Evolutionary conservation across 2,888 invertebrate species (phyloP).

Genomic region (Xiphydria camelus): DNA sequence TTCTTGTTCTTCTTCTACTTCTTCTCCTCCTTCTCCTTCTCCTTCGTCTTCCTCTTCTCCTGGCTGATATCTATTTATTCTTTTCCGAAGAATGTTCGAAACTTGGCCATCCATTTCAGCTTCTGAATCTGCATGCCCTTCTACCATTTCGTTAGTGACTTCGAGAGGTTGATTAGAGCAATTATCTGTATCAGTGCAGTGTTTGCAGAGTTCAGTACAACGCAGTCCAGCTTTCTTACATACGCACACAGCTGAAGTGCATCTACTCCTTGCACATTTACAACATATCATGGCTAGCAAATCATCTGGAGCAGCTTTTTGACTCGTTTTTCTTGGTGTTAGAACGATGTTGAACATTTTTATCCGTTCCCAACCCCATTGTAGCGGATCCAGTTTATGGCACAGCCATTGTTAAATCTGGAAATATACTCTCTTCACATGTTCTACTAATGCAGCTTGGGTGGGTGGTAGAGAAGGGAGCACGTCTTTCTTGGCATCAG

Average conservation of each 20-base stretch:
- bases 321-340: constrained; percentile 9
- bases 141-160: too few relatives aligned
- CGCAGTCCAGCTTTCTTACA: constrained; percentile 15
- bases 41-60: too few relatives aligned
- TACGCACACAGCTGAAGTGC: constrained; percentile 1
- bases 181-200: constrained; percentile 8
- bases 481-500: constrained; percentile 3
- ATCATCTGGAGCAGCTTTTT: constrained; percentile 5
- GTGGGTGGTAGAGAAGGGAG: constrained; percentile 4
- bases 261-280: not conserved
- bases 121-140: too few relatives aligned
- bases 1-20: too few relatives aligned
- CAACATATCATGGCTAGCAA: constrained; percentile 12
- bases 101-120: too few relatives aligned
- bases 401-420: constrained; percentile 4
- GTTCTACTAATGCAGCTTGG: constrained; percentile 4
- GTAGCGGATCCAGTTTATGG: too few relatives aligned
- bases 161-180: constrained; percentile 1
- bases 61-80: too few relatives aligned
- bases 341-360: constrained; percentile 3
- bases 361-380: constrained; percentile 8
- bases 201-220: constrained; percentile 12
- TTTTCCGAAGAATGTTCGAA: too few relatives aligned
- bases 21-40: too few relatives aligned
- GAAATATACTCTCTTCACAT: constrained; percentile 9